These are phyloP conservation scores for Oxyscelio sp. DNA, from an alignment of 2,888 invertebrate genomes.

Conservation along the genomic window DNA sequence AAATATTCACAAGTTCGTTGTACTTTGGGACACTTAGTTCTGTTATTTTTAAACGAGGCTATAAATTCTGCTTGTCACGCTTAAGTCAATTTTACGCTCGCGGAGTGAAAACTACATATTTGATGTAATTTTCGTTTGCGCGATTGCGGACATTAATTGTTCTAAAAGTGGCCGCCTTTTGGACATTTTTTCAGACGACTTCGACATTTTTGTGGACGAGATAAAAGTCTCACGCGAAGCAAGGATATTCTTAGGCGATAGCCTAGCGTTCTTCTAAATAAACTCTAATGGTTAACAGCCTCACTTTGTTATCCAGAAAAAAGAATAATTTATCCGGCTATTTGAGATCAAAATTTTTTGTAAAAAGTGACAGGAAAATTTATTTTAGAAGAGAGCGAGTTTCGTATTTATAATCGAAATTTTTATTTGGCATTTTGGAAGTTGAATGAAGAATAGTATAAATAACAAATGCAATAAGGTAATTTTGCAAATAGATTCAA, in stretches of 20 bases:
- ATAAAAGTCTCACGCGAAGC: conserved; percentile 29
- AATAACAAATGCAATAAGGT: too few species aligned
- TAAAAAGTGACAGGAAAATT: too few species aligned
- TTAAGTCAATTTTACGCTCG: conserved; percentile 53
- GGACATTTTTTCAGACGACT: not conserved
- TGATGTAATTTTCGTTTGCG: conserved; percentile 42
- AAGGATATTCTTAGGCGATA: conserved; percentile 4
- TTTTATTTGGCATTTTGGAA: too few species aligned
- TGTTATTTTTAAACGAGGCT: conserved; percentile 64
- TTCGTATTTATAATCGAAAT: too few species aligned
- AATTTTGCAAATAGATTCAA: too few species aligned
- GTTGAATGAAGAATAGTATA: too few species aligned
- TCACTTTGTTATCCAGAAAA: conserved; percentile 10
- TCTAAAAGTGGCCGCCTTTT: conserved; percentile 30
- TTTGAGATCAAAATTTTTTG: too few species aligned
- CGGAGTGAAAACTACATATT: conserved; percentile 21
- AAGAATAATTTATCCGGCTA: not conserved
- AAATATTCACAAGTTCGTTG: conserved; percentile 66
- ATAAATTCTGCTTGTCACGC: conserved; percentile 64
- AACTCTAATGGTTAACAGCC: conserved; percentile 1
- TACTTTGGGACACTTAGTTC: conserved; percentile 55
- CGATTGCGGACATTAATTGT: conserved; percentile 46
- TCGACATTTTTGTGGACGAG: not conserved
- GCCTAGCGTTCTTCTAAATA: not conserved
- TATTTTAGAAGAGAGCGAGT: too few species aligned